Base-by-base conservation (phyloP, 2,113 vertebrate genomes). In the Tychaedon coryphoeus region DNA sequence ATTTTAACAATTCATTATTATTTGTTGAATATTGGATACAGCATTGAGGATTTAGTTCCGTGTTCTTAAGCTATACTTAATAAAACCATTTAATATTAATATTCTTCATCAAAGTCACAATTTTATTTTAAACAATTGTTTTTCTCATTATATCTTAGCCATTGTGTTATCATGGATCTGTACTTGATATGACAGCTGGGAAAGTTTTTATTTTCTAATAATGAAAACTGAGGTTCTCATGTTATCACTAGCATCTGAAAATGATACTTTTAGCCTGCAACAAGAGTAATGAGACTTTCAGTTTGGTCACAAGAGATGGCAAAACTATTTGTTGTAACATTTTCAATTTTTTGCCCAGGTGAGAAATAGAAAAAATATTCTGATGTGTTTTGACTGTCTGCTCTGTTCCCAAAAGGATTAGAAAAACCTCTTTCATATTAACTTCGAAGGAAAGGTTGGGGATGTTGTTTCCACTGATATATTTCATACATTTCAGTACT, bases 211-310 rank as follows among this genome's bases (percentile, higher is more conserved):
- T 90, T 92, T 90, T 90, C 42, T 61, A 69, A 85, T 92, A 95
- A 95, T 89, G 58, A 91, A 89, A 95, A 72, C 42, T 29, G 70
- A 85, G 62, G 11, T 82, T 91, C 77, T 91, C 13, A 4, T 28
- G 57, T 54, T 94, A 92, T 96, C 15, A 0, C 58, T 69, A 42
- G 70, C 74, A 81, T 92, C 84, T 76, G 62, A 67, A 89, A 96
- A 69, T 85, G 73, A 62, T 75, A 38, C 70, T 76, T 93, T 87
- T 82, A 92, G 70, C 87, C 70, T 69, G 62, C 58, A 86, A 83
- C 36, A 91, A 91, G 81, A 95, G 42, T 88, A 92, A 92, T 94
- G 81, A 95, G 87, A 69, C 84, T 92, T 89, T 78, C 84, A 72
- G 54, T 85, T 81, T 53, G 45, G 74, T 85, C 77, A 50, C 94